Evolutionary conservation across 2,113 vertebrate species (phyloP), one percentile per base, ranked within the genome.

Genomic region (Tetrax tetrax): DNA sequence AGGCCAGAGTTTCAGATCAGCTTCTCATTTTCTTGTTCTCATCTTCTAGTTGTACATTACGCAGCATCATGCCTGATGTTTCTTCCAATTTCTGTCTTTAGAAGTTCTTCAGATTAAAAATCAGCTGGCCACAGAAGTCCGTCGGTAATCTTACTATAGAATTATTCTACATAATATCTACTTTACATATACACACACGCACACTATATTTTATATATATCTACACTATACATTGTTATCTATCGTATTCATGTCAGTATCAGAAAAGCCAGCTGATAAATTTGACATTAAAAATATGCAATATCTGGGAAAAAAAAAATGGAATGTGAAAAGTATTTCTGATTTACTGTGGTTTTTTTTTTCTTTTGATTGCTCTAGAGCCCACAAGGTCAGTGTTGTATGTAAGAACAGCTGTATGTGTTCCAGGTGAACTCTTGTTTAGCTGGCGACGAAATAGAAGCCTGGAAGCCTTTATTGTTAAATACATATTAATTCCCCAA

Each of bases 191-290:
- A 25, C 3, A 47, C 2, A 69, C 7, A 31, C n/a, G n/a, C 33
- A n/a, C 15, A 12, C 15, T n/a, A 3, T 45, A 24, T n/a, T 63
- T 41, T 64, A 14, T 47, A 27, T 56, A 9, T 43, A 64, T 41
- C 24, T 29, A 17, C 23, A 23, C 14, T 59, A 29, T 80, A 53
- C 5, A 13, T 35, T 86, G 33, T 88, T 96, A 91, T 91, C 68
- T 95, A 90, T 94, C 83, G 59, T 81, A 90, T 93, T 88, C 80
- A 54, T n/a, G 60, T 80, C 63, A 82, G 61, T 87, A 95, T 93
- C 33, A 69, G 94, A 96, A 95, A 97, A 97, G 88, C 85, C 93
- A 91, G 94, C 93, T 80, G 77, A 90, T 95, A 97, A 92, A 97
- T 96, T 95, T 95, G 83, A 80, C 89, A 89, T 93, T 90, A 93